Conservation (phyloP, 2,888 invertebrate species). For the Trypoxylon attenuatum region DNA sequence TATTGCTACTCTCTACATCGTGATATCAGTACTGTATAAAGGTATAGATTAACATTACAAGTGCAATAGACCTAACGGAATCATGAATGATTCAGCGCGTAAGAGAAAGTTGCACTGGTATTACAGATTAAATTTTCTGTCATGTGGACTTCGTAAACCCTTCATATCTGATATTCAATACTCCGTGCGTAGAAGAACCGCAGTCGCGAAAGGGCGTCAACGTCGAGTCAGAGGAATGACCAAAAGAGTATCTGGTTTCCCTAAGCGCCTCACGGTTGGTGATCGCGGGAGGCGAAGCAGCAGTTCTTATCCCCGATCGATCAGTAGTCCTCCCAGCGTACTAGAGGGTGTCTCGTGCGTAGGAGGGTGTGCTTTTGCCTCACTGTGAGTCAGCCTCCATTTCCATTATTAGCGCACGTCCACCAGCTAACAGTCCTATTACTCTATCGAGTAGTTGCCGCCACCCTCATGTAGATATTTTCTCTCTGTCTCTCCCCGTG, state of each 20-base stretch:
- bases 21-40: no score
- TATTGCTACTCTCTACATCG: no score
- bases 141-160: no score
- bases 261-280: conserved; percentile 21
- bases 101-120: no score
- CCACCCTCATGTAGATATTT: conserved; percentile 24
- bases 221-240: not conserved
- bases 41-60: no score
- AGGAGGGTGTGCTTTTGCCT: conserved; percentile 36
- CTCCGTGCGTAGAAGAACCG: no score
- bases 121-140: no score
- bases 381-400: conserved; percentile 60
- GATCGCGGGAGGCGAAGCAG: conserved; percentile 16
- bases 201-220: not conserved
- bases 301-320: conserved; percentile 55
- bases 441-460: conserved; percentile 36
- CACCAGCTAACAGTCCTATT: conserved; percentile 38
- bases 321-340: conserved; percentile 48
- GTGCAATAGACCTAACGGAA: no score
- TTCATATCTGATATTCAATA: no score
- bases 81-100: no score
- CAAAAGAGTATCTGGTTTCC: conserved; percentile 11
- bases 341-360: conserved; percentile 24
- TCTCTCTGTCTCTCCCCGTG: conserved; percentile 7
- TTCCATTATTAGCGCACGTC: conserved; percentile 56